A percentile compares a stretch with the other conserved stretches of the same genome.
Evolutionary conservation across 92 coral and sea anemone genomes (phyloP).

Genomic region (Phenganax stokvisi): DNA sequence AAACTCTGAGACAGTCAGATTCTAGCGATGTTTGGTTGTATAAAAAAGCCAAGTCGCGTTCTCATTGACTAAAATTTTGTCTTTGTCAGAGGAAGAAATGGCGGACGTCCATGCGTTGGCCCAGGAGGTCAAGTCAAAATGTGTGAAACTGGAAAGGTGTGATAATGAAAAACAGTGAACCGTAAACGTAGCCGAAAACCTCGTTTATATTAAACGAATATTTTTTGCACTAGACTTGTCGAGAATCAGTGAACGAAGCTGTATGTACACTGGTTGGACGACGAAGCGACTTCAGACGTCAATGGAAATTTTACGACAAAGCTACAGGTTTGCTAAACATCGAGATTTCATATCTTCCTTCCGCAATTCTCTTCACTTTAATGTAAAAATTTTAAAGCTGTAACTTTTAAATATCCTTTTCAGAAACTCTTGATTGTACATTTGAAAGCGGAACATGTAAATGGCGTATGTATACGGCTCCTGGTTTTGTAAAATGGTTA

Average conservation of each 20-base stretch:
- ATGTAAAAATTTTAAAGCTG: neutral
- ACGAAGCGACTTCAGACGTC: neutral
- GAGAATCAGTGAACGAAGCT: neutral
- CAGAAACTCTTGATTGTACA: slow-evolving; percentile 1
- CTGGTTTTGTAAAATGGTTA: slow-evolving; percentile 4
- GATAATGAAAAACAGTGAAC: neutral
- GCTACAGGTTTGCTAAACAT: slow-evolving; percentile 13
- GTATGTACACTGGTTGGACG: neutral
- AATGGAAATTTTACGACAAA: slow-evolving; percentile 24
- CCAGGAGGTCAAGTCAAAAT: neutral
- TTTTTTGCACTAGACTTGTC: slow-evolving; percentile 4
- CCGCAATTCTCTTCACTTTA: neutral
- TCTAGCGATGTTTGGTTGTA: neutral
- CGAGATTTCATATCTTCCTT: neutral
- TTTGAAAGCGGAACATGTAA: neutral
- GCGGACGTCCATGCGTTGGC: neutral
- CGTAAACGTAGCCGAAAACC: neutral
- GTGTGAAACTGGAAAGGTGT: neutral
- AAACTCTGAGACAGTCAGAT: neutral
- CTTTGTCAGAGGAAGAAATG: neutral
- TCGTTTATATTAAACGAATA: neutral
- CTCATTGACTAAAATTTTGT: neutral
- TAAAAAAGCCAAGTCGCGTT: neutral
- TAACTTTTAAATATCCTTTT: neutral
- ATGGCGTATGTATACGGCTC: neutral